phyloP scores from a whole-genome alignment of 2,888 invertebrate species.

The Galerucella calmariensis region DNA sequence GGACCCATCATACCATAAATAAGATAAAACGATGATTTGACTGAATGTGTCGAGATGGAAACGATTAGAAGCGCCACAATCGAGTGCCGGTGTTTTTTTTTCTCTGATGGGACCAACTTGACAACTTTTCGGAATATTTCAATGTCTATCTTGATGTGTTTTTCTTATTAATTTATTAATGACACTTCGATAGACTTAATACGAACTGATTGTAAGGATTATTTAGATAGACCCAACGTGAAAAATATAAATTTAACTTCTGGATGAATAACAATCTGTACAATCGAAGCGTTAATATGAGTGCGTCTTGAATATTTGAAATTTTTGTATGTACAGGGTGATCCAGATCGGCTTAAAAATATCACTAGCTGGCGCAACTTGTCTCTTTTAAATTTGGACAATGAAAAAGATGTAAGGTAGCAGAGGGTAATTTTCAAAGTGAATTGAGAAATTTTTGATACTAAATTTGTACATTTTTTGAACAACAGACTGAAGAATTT shows the following conservation, averaged over 20 bases:
- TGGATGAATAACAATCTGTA: neutral
- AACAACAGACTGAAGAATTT: no score
- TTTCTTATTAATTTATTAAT: constrained; percentile 58
- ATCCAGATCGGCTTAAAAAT: no score
- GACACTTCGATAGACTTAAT: constrained; percentile 46
- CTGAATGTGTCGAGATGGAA: constrained; percentile 60
- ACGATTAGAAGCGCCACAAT: constrained; percentile 59
- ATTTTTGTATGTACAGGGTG: constrained; percentile 3
- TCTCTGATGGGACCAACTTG: constrained; percentile 50
- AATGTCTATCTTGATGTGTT: constrained; percentile 55
- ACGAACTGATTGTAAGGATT: constrained; percentile 15
- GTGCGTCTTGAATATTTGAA: constrained; percentile 16
- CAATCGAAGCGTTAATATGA: neutral
- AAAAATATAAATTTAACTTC: constrained; percentile 3
- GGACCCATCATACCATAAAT: constrained; percentile 62
- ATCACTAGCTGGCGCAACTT: no score
- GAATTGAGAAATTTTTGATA: no score
- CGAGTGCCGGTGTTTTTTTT: constrained; percentile 54
- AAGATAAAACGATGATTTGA: constrained; percentile 63
- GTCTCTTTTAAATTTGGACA: no score
- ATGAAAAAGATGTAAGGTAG: no score
- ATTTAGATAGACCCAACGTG: neutral
- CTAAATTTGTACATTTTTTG: no score
- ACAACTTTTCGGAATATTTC: constrained; percentile 59
- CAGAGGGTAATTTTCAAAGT: no score